Evolutionary conservation across 2,797 vertebrate species (phyloP).

Genomic region (Scleropages formosus): DNA sequence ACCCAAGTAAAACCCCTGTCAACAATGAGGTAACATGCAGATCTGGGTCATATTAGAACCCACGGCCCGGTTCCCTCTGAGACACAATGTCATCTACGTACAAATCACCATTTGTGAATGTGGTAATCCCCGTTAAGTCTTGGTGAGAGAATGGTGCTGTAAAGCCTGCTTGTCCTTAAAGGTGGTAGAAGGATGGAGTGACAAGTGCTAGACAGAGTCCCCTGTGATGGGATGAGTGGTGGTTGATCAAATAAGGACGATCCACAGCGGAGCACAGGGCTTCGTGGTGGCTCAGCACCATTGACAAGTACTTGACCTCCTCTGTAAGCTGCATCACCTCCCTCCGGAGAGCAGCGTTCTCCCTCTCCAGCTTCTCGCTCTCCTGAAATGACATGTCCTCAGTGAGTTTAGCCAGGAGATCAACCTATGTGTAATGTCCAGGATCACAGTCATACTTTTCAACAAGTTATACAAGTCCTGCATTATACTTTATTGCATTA

Average conservation of each 20-base stretch:
- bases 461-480: too few relatives aligned
- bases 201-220: conserved; percentile 85
- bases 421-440: background rate
- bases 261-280: conserved; percentile 80
- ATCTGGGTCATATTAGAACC: too few relatives aligned
- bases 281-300: conserved; percentile 87
- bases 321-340: conserved; percentile 92
- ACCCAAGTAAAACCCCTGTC: too few relatives aligned
- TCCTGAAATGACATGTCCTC: conserved; percentile 71
- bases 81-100: too few relatives aligned
- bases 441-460: too few relatives aligned
- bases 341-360: conserved; percentile 86
- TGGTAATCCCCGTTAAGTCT: too few relatives aligned
- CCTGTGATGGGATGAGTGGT: conserved; percentile 73
- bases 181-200: conserved; percentile 85
- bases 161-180: conserved; percentile 63
- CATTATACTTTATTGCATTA: too few relatives aligned
- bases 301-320: conserved; percentile 87
- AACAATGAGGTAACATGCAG: too few relatives aligned
- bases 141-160: background rate
- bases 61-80: too few relatives aligned
- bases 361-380: conserved; percentile 91
- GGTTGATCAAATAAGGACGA: conserved; percentile 71
- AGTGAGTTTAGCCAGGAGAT: background rate
- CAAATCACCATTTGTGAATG: too few relatives aligned